Evolutionary conservation across 1,140 invertebrate genomes (phyloP).

Genomic region (Mycetomoellerius zeteki): DNA sequence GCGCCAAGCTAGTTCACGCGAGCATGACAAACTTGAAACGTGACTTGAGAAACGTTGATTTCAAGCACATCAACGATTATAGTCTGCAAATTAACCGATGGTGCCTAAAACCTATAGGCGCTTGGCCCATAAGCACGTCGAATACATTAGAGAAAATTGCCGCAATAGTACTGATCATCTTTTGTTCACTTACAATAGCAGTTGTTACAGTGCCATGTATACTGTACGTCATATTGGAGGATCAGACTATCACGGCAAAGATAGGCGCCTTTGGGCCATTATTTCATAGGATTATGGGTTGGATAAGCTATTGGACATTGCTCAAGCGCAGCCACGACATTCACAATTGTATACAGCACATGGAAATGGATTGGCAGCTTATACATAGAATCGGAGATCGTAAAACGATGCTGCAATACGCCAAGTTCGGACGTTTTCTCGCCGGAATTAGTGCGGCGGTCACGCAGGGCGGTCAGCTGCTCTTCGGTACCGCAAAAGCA

Average conservation of each 20-base stretch:
- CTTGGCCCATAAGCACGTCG: slow-evolving; percentile 45
- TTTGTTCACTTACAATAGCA: slow-evolving; percentile 11
- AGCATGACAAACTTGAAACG: background rate
- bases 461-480: slow-evolving; percentile 42
- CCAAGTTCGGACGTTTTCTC: slow-evolving; percentile 52
- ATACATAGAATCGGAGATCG: slow-evolving; percentile 24
- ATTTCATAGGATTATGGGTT: slow-evolving; percentile 77
- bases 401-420: slow-evolving; percentile 58
- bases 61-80: background rate
- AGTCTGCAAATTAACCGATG: slow-evolving; percentile 48
- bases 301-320: slow-evolving; percentile 76
- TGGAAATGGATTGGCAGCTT: slow-evolving; percentile 78
- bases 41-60: background rate
- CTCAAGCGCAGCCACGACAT: slow-evolving; percentile 70
- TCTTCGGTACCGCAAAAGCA: slow-evolving; percentile 51
- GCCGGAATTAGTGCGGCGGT: slow-evolving; percentile 27
- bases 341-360: slow-evolving; percentile 71
- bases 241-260: slow-evolving; percentile 58
- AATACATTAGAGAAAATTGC: background rate
- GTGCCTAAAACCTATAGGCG: slow-evolving; percentile 57
- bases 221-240: slow-evolving; percentile 63
- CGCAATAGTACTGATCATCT: background rate
- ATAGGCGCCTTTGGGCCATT: slow-evolving; percentile 77
- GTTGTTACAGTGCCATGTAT: slow-evolving; percentile 34
- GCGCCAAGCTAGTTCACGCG: background rate